A percentile compares a stretch with the other conserved stretches of the same genome.
phyloP scores from a whole-genome alignment of 2,113 vertebrate genomes.

The Leptobrachium leishanense region DNA sequence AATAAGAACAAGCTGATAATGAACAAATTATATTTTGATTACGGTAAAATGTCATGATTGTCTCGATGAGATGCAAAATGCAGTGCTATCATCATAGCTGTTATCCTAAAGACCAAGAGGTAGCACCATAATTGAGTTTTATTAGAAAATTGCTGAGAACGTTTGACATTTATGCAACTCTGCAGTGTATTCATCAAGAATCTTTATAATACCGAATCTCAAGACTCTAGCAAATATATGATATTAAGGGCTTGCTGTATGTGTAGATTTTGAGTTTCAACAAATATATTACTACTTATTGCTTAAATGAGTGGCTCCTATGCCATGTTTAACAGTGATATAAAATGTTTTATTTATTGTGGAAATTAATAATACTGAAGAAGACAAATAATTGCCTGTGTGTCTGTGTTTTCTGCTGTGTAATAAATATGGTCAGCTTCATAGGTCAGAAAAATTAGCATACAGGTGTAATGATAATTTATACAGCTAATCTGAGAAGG shows the following conservation, averaged over 20 bases:
- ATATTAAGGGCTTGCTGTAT: neutral
- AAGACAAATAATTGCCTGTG: neutral
- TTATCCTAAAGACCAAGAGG: conserved; percentile 11
- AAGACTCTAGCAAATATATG: neutral
- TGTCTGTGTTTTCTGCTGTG: neutral
- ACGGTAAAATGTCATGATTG: conserved; percentile 36
- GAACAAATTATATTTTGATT: conserved; percentile 38
- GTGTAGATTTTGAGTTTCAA: neutral
- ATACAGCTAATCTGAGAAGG: neutral
- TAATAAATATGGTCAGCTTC: neutral
- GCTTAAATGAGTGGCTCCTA: neutral
- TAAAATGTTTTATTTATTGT: neutral
- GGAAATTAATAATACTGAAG: neutral
- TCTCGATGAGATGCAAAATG: conserved; percentile 41
- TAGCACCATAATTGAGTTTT: conserved; percentile 4
- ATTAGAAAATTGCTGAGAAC: conserved; percentile 26
- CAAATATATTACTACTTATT: neutral
- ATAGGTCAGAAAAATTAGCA: neutral
- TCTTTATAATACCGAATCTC: neutral
- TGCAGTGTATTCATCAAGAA: neutral
- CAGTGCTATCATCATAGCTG: conserved; percentile 28
- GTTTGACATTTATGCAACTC: conserved; percentile 25
- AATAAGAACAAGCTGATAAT: conserved; percentile 28
- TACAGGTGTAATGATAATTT: neutral
- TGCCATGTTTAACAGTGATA: neutral